A percentile compares a stretch with the other conserved stretches of the same genome.
Conservation (phyloP, 2,888 invertebrate species). For the Salpingus planirostris region DNA sequence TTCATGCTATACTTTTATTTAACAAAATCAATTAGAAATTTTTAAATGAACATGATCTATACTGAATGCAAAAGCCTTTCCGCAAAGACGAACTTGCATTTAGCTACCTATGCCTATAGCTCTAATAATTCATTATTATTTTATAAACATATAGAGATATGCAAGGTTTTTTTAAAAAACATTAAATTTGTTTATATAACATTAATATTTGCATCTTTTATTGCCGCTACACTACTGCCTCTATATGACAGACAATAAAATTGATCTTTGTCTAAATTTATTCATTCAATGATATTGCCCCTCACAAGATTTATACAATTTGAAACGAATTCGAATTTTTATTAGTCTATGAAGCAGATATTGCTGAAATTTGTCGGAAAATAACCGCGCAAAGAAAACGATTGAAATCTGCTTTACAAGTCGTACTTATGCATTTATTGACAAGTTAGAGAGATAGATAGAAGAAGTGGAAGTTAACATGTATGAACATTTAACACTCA, state of each 20-base stretch:
- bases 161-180: slow-evolving; percentile 22
- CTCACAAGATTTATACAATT: slow-evolving; percentile 5
- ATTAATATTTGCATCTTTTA: slow-evolving; percentile 20
- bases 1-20: slow-evolving; percentile 6
- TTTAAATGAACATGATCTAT: no score
- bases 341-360: slow-evolving; percentile 20
- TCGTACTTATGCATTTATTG: slow-evolving; percentile 18
- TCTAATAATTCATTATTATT: no score
- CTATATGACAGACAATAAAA: not conserved
- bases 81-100: slow-evolving; percentile 12
- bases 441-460: slow-evolving; percentile 24
- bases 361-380: slow-evolving; percentile 9
- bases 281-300: not conserved
- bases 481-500: slow-evolving; percentile 10
- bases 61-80: no score
- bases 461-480: slow-evolving; percentile 10
- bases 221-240: slow-evolving; percentile 25
- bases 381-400: slow-evolving; percentile 5
- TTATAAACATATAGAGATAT: slow-evolving; percentile 24
- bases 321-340: slow-evolving; percentile 11
- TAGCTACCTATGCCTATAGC: slow-evolving; percentile 6
- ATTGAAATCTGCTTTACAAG: slow-evolving; percentile 6
- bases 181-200: slow-evolving; percentile 20
- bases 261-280: slow-evolving; percentile 11
- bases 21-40: slow-evolving; percentile 8